Base-by-base conservation (phyloP, 2,888 invertebrate species). In the Hecatera dysodea region DNA sequence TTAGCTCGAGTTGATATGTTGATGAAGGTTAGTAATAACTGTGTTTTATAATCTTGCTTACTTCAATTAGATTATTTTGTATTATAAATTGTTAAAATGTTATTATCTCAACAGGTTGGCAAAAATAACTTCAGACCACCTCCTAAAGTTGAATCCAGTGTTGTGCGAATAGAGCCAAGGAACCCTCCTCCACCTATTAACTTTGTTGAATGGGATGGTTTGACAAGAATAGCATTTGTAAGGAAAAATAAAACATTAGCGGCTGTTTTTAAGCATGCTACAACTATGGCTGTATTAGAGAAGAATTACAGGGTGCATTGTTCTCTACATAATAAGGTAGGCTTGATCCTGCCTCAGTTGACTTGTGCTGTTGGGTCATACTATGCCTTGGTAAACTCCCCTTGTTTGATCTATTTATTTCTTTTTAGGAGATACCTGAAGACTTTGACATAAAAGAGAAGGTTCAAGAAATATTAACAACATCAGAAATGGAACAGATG, bases 41-140 rank as follows among this genome's bases (percentile, higher is more conserved):
- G 15, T 39, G 39, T 7, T 24, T 15, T 24, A n/a, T 7, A 17
- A 27, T 8, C 17, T 27, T 4, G 4, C 8, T 27, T 27, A 27
- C 8, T 19, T 27, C 19, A 1, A 27, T n/a, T n/a, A n/a, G n/a
- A n/a, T 52, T 9, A 9, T 52, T 52, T 27, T 24, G 8, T 52
- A 27, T 2, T 33, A n/a, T 29, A 7, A 29, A 29, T 29, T 29
- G 29, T 39, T 39, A 39, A 39, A 39, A 39, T 39, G 15, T 15
- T 12, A 17, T 39, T 15, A 5, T 15, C 15, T 39, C 19, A 53
- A 82, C 91, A 98, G 97, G 99, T 99, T 87, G 99, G 99, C 2
- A 99, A 98, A 95, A 99, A 99, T 92, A 99, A 99, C 94, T 99
- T 99, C 90, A 97, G 98, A 78, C 99, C 99, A 24, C 99, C 99